phyloP scores from a whole-genome alignment of 35 echinoderm and acorn worm species.

The Ophiothrix spiculata region DNA sequence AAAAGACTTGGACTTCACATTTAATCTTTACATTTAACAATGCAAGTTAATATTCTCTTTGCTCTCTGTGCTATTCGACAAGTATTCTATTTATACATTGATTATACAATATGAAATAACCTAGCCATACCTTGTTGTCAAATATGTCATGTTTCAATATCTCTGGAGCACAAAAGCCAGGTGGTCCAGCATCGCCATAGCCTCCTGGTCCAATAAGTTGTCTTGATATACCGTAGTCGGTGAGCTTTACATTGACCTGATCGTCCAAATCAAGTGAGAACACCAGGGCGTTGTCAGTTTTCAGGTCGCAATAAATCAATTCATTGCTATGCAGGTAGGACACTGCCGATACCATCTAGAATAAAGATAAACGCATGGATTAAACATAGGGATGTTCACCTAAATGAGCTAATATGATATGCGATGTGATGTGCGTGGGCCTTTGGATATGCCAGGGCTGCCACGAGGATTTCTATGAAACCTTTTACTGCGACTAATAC shows the following conservation, averaged over 20 bases:
- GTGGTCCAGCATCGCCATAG: slow-evolving; percentile 42
- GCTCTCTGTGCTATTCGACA: background rate
- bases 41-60: background rate
- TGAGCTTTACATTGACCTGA: slow-evolving; percentile 54
- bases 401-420: too few relatives aligned
- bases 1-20: too few relatives aligned
- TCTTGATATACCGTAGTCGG: slow-evolving; percentile 73
- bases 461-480: too few relatives aligned
- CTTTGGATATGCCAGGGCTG: too few relatives aligned
- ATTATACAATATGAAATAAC: background rate
- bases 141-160: slow-evolving; percentile 35
- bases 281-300: slow-evolving; percentile 70
- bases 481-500: too few relatives aligned
- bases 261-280: slow-evolving; percentile 43
- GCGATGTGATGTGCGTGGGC: too few relatives aligned
- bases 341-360: slow-evolving; percentile 42
- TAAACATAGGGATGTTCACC: too few relatives aligned
- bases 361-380: too few relatives aligned
- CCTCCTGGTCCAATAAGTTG: slow-evolving; percentile 34
- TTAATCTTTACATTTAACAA: background rate
- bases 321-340: slow-evolving; percentile 52
- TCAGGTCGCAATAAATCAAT: slow-evolving; percentile 68
- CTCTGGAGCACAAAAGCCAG: slow-evolving; percentile 76
- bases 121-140: slow-evolving; percentile 56
- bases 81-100: too few relatives aligned